These are phyloP conservation scores for Neodiprion virginianus DNA, from an alignment of 1,140 invertebrate species.

Conservation along the genomic window DNA sequence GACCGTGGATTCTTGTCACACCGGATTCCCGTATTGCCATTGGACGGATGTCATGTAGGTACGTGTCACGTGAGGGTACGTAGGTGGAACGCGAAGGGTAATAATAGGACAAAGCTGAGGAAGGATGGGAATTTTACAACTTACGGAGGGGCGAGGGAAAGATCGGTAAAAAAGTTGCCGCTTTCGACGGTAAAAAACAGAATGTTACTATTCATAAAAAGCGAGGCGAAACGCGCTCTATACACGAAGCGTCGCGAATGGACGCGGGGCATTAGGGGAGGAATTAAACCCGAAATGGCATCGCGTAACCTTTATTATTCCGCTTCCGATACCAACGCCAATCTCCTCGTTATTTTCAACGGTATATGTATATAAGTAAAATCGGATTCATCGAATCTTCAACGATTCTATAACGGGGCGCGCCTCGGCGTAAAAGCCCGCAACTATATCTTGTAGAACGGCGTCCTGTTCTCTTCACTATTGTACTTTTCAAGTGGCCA, in stretches of 20 bases:
- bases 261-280: not conserved
- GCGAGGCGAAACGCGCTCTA: not conserved
- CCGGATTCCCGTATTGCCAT: too few relatives aligned
- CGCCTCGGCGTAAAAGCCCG: not conserved
- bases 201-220: slow-evolving; percentile 15
- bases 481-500: too few relatives aligned
- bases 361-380: not conserved
- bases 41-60: too few relatives aligned
- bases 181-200: slow-evolving; percentile 4
- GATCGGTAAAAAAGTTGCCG: slow-evolving; percentile 15
- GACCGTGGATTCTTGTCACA: too few relatives aligned
- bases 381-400: not conserved
- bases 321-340: not conserved
- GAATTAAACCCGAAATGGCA: slow-evolving; percentile 9
- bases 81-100: not conserved
- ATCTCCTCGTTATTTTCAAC: slow-evolving; percentile 12
- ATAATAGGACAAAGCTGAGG: not conserved
- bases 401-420: not conserved
- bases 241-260: not conserved
- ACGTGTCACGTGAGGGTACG: too few relatives aligned
- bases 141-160: not conserved
- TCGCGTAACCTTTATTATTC: slow-evolving; percentile 13
- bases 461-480: too few relatives aligned
- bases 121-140: not conserved
- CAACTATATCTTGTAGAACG: too few relatives aligned